These are phyloP conservation scores for Coboldia fuscipes DNA, from an alignment of 1,140 invertebrate species.

Conservation along the genomic window DNA sequence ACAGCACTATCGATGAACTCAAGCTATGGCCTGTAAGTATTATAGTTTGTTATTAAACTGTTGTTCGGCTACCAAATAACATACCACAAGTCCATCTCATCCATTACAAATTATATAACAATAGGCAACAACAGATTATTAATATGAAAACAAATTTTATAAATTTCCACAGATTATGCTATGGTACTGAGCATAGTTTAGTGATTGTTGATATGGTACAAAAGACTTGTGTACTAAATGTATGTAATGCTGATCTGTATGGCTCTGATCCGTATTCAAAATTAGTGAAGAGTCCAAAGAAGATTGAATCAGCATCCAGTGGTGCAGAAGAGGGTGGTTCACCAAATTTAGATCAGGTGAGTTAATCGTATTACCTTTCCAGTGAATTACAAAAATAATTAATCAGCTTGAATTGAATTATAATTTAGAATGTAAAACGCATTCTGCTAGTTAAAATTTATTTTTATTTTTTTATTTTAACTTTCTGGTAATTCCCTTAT, in stretches of 20 bases:
- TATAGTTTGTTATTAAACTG: too few species aligned
- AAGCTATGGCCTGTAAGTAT: slow-evolving; percentile 84
- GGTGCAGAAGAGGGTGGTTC: slow-evolving; percentile 56
- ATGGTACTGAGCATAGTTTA: slow-evolving; percentile 86
- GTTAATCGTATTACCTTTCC: slow-evolving; percentile 6
- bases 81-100: too few species aligned
- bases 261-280: slow-evolving; percentile 77
- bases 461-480: not conserved
- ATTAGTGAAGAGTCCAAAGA: slow-evolving; percentile 62
- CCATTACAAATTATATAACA: too few species aligned
- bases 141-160: not conserved
- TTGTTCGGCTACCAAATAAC: too few species aligned
- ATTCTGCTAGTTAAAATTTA: not conserved
- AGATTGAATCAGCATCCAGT: slow-evolving; percentile 23
- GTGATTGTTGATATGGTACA: slow-evolving; percentile 89
- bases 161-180: slow-evolving; percentile 59
- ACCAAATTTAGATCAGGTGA: slow-evolving; percentile 81
- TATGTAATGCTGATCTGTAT: slow-evolving; percentile 70
- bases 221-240: slow-evolving; percentile 69
- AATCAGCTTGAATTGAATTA: not conserved
- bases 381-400: not conserved
- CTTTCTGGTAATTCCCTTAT: too few species aligned
- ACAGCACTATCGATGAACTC: slow-evolving; percentile 84
- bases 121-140: not conserved
- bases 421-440: not conserved